Evolutionary conservation across 2,113 vertebrate species (phyloP).

Genomic region (Lophius piscatorius): DNA sequence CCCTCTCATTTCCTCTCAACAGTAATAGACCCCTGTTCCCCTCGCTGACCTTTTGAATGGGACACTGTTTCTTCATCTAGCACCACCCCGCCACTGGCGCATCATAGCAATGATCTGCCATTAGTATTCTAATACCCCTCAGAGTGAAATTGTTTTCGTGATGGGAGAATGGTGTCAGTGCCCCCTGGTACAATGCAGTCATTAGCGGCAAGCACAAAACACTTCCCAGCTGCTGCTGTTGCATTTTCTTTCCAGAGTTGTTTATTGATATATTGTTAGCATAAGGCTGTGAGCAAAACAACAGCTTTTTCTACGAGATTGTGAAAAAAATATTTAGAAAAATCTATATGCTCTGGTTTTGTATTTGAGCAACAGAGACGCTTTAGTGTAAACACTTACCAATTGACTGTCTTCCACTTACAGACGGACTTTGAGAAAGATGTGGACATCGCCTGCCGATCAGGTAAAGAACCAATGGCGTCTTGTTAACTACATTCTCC

Average conservation of each 20-base stretch:
- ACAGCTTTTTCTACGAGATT: constrained; percentile 1
- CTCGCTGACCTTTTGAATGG: constrained; percentile 65
- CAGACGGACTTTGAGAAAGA: constrained; percentile 99
- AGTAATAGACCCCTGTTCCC: constrained; percentile 49
- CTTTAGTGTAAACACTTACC: constrained; percentile 3
- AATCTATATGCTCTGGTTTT: neutral
- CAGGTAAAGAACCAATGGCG: constrained; percentile 86
- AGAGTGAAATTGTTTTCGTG: constrained; percentile 63
- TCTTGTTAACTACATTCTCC: constrained; percentile 41
- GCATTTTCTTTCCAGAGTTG: constrained; percentile 12
- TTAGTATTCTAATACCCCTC: constrained; percentile 70
- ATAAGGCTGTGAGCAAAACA: constrained; percentile 13
- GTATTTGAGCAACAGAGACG: neutral
- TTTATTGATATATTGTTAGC: constrained; percentile 50
- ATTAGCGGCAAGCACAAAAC: constrained; percentile 50
- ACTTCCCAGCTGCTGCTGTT: constrained; percentile 36
- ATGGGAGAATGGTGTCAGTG: constrained; percentile 50
- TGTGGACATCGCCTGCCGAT: constrained; percentile 98
- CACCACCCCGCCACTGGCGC: constrained; percentile 49
- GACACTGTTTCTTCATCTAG: constrained; percentile 62
- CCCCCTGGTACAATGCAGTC: constrained; percentile 45
- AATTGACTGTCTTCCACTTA: constrained; percentile 43
- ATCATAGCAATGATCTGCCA: constrained; percentile 64
- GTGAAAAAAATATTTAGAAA: neutral
- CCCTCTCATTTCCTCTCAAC: constrained; percentile 58